These are phyloP conservation scores for Emydocephalus ijimae DNA, from an alignment of 2,113 vertebrate genomes.

Conservation along the genomic window DNA sequence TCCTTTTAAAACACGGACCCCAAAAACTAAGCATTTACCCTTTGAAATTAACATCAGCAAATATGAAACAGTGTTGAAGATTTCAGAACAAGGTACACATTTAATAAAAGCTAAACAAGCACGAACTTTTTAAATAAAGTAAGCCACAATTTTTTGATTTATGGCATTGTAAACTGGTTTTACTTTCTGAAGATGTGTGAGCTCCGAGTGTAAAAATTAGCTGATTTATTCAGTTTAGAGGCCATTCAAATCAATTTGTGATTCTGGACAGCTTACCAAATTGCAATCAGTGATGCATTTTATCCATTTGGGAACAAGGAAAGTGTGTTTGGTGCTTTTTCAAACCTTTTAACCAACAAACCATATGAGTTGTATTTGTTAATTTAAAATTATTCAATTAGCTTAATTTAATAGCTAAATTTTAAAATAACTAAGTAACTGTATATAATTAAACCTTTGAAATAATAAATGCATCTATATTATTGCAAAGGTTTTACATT, in stretches of 20 bases:
- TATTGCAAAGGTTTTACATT: not conserved
- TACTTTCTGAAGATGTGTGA: not conserved
- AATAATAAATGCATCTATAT: not conserved
- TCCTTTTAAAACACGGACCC: not conserved
- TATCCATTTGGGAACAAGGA: not conserved
- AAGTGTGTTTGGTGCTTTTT: not conserved
- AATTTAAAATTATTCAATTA: no score
- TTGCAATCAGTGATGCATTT: not conserved
- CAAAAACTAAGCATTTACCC: not conserved
- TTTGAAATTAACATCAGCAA: not conserved
- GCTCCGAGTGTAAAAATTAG: not conserved
- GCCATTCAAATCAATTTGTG: not conserved
- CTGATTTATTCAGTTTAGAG: not conserved
- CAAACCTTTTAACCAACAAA: not conserved
- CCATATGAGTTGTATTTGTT: not conserved
- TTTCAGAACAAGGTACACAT: not conserved
- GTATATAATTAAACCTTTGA: not conserved
- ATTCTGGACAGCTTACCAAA: not conserved
- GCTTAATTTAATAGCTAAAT: not conserved
- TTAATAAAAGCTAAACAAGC: not conserved
- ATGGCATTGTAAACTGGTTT: not conserved
- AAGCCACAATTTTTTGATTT: not conserved
- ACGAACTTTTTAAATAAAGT: not conserved
- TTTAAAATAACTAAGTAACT: not conserved
- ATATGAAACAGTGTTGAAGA: not conserved